These are phyloP conservation scores for Megathymus violae DNA, from an alignment of 1,140 invertebrate species.

Conservation along the genomic window DNA sequence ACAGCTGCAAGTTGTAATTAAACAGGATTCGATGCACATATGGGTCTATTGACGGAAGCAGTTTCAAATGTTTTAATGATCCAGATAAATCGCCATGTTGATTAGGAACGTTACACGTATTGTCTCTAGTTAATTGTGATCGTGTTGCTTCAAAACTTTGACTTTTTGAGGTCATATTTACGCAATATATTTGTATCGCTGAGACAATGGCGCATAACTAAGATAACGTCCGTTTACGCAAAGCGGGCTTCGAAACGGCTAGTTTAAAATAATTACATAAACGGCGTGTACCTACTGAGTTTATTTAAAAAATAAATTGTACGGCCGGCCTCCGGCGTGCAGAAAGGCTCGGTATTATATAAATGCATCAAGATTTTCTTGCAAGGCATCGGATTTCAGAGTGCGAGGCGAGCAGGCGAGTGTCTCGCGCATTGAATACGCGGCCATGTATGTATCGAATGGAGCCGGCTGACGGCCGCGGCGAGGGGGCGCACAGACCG, in stretches of 20 bases:
- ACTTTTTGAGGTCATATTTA: no score
- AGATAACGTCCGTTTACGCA: no score
- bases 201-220: no score
- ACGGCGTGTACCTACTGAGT: no score
- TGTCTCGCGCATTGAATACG: constrained; percentile 29
- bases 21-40: constrained; percentile 29
- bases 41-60: neutral
- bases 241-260: no score
- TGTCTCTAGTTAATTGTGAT: no score
- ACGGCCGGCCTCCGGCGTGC: constrained; percentile 13
- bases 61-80: neutral
- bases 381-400: constrained; percentile 30
- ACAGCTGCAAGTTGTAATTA: constrained; percentile 32
- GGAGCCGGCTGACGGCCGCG: constrained; percentile 64
- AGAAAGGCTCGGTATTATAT: constrained; percentile 30
- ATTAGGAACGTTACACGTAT: no score
- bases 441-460: constrained; percentile 39
- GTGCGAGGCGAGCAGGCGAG: constrained; percentile 28
- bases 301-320: neutral
- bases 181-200: no score
- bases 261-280: no score
- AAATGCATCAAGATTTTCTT: constrained; percentile 34
- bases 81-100: no score
- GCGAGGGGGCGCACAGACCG: constrained; percentile 75
- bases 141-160: no score